Base-by-base conservation (phyloP, 2,113 vertebrate genomes). In the Caloenas nicobarica region DNA sequence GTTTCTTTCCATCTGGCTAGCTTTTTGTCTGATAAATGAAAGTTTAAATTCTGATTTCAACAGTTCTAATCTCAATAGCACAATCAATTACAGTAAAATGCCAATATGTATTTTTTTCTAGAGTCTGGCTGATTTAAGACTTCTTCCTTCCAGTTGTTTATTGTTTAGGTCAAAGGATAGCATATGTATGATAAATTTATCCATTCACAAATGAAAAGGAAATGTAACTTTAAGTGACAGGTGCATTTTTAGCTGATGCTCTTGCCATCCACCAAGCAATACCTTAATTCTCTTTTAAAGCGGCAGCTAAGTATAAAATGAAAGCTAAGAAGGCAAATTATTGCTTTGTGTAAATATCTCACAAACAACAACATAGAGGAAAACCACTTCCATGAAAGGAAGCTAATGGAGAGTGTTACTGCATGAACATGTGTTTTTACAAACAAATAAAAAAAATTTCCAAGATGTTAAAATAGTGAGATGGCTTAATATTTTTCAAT, bases 21-120 rank as follows among this genome's bases (percentile, higher is more conserved):
- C 89, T 96, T 94, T 95, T 91, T 82, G 46, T 85, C 89, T 96
- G 94, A 98, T 96, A 95, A 97, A 97, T 96, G 90, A 91, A 92
- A 72, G 79, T 91, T 96, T 93, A 92, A 94, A 93, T 96, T 96
- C 94, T 96, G 71, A 81, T 97, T 97, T 97, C 93, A 95, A 97
- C 89, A 93, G 83, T 96, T 95, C 96, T 96, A 97, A 97, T 96
- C 91, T 96, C 93, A 93, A 84, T 86, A 91, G 66, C 65, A 94
- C 81, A 86, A 96, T 97, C 88, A 92, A 95, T 97, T 97, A 93
- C 81, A 83, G 58, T 92, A 95, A 96, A 95, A 96, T 90, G 66
- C 57, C 93, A 91, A 93, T 94, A 95, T 65, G 77, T 95, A 40
- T 94, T 91, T 88, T 46, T 93, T 93, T 46, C 56, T 38, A 36